phyloP scores from a whole-genome alignment of 2,797 vertebrate species.

The Gymnoscopelus microlampas region DNA sequence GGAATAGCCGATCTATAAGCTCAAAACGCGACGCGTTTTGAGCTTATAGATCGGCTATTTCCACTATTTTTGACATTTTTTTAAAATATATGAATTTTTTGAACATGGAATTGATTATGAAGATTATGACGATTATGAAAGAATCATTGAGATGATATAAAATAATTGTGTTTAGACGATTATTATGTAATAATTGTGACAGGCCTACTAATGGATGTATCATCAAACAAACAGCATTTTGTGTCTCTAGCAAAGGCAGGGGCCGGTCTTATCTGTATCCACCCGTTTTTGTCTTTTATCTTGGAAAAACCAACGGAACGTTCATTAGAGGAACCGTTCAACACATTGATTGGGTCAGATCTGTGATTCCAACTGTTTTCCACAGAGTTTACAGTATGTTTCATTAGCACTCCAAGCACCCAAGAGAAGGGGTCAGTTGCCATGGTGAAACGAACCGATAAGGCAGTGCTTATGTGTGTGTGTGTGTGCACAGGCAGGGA shows the following conservation, averaged over 20 bases:
- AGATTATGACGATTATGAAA: no score
- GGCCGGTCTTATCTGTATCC: slow-evolving; percentile 7
- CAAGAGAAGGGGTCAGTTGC: slow-evolving; percentile 46
- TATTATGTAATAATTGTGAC: no score
- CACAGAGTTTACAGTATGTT: slow-evolving; percentile 26
- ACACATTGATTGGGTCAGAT: slow-evolving; percentile 58
- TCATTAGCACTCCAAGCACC: slow-evolving; percentile 42
- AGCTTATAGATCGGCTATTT: no score
- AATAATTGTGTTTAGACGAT: no score
- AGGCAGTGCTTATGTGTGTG: slow-evolving; percentile 20
- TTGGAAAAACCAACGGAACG: slow-evolving; percentile 39
- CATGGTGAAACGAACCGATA: slow-evolving; percentile 56
- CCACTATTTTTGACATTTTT: no score
- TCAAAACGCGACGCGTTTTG: no score
- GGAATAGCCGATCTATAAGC: no score
- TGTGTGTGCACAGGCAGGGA: slow-evolving; percentile 9
- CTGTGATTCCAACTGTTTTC: slow-evolving; percentile 59
- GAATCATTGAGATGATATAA: no score
- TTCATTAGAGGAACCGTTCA: slow-evolving; percentile 69
- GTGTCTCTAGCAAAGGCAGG: slow-evolving; percentile 15
- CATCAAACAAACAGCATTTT: slow-evolving; percentile 20
- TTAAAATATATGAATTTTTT: no score
- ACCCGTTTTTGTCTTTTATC: slow-evolving; percentile 62
- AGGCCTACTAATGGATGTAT: slow-evolving; percentile 15
- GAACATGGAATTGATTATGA: no score